These are phyloP conservation scores for Scrobipalpa costella DNA, from an alignment of 2,888 invertebrate genomes.

Conservation along the genomic window DNA sequence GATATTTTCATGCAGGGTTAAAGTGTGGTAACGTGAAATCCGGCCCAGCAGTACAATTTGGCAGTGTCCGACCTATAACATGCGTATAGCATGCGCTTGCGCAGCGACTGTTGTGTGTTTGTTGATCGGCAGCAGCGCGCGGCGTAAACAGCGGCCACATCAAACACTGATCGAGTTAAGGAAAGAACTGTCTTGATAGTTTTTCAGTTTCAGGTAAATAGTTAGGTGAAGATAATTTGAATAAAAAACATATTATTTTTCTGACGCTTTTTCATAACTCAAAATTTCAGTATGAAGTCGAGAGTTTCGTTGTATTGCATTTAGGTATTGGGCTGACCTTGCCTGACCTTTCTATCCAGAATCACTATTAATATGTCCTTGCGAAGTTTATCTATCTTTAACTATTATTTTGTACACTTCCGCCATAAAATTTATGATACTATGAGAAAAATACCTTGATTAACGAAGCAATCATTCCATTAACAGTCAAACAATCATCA, in stretches of 20 bases:
- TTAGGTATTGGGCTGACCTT: too few relatives aligned
- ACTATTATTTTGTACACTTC: too few relatives aligned
- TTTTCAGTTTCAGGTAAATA: slow-evolving; percentile 30
- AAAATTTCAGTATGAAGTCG: too few relatives aligned
- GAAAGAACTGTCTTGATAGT: slow-evolving; percentile 45
- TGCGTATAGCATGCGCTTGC: not conserved
- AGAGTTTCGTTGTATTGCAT: too few relatives aligned
- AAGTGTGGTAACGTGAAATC: too few relatives aligned
- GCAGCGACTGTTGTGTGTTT: slow-evolving; percentile 45
- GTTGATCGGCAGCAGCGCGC: slow-evolving; percentile 62
- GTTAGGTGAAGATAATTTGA: not conserved
- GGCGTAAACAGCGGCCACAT: slow-evolving; percentile 74
- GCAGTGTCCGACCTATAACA: not conserved
- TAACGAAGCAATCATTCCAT: not conserved
- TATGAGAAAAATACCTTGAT: too few relatives aligned
- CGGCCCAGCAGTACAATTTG: not conserved
- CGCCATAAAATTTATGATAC: too few relatives aligned
- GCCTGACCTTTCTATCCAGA: too few relatives aligned
- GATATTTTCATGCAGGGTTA: not conserved
- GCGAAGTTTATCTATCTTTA: too few relatives aligned
- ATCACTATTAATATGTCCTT: too few relatives aligned
- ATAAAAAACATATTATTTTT: too few relatives aligned
- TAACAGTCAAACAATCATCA: not conserved
- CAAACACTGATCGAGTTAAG: slow-evolving; percentile 49
- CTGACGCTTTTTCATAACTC: too few relatives aligned